These are phyloP conservation scores for Pollimyrus isidori DNA, from an alignment of 2,113 vertebrate species.

Conservation along the genomic window DNA sequence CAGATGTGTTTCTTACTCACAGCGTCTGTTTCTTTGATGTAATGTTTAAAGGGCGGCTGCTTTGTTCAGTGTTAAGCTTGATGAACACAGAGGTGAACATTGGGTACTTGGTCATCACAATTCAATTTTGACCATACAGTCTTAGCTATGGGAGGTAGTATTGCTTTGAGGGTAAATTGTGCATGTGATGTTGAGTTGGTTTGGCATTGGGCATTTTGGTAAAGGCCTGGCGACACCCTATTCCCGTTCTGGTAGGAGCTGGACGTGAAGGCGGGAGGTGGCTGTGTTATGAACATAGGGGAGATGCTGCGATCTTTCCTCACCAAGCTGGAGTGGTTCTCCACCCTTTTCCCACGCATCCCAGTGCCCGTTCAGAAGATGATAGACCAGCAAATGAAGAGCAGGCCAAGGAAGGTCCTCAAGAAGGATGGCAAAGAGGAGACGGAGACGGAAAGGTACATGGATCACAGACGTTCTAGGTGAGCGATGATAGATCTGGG, in stretches of 20 bases:
- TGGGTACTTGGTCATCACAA: constrained; percentile 69
- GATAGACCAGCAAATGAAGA: constrained; percentile 94
- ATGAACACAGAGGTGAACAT: constrained; percentile 70
- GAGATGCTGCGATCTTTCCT: constrained; percentile 97
- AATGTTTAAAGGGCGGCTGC: not conserved
- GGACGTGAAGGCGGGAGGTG: constrained; percentile 94
- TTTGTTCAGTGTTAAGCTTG: constrained; percentile 56
- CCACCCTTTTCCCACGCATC: constrained; percentile 93
- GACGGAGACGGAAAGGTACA: constrained; percentile 59
- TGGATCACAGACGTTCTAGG: constrained; percentile 81
- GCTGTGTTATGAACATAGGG: constrained; percentile 92
- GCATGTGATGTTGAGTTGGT: not conserved
- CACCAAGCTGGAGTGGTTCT: constrained; percentile 98
- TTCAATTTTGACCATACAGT: constrained; percentile 29
- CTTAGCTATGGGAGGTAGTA: constrained; percentile 21
- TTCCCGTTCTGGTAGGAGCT: constrained; percentile 71
- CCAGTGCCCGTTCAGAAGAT: constrained; percentile 95
- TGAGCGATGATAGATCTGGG: constrained; percentile 35
- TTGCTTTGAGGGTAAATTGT: not conserved
- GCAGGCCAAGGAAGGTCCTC: constrained; percentile 76
- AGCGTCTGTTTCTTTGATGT: constrained; percentile 22
- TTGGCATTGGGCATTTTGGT: not conserved
- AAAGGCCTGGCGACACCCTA: not conserved
- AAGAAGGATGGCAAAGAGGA: constrained; percentile 77
- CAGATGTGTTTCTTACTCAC: not conserved